Base-by-base conservation (phyloP, 2,113 vertebrate species). In the Brachyistius frenatus region DNA sequence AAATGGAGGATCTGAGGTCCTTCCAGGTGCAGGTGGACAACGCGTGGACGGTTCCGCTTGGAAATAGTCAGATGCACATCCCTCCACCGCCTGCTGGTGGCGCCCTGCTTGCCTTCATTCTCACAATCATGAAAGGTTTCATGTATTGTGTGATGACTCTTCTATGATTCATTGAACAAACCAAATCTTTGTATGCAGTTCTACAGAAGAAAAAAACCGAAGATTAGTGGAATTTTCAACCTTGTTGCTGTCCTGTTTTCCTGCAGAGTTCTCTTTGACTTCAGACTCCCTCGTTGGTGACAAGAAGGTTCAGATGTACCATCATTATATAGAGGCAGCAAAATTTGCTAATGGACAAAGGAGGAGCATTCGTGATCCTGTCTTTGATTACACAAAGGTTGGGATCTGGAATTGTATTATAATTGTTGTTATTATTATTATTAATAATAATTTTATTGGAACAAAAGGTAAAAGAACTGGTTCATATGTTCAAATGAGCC, bases 261-360 rank as follows among this genome's bases (percentile, higher is more conserved):
- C 10, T 15, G 4, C 74, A 99, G 98, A 82, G 2, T 98, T 95
- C 81, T 70, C 94, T 0, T 89, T 97, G 46, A 90, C 78, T 2
- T 60, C 93, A 4, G 69, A 81, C 0, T 95, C 95, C 0, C 55
- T 95, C 53, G 46, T 71, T 0, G 87, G 53, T 3, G 66, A 85
- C 0, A 44, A 91, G 15, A 82, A 86, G 30, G 93, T 82, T 9
- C 80, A 90, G 47, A 81, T 93, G 23, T 99, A 96, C 80, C 98
- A 99, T 53, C 93, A 15, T 49, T 96, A 95, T 0, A 91, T 95
- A 15, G 97, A 99, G 84, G 95, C 96, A 0, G 81, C 94, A 52
- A 99, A 99, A 91, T 99, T 98, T 83, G 96, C 96, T 1, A 93
- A 92, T 7, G 95, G 96, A 33, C 94, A 96, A 46, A 96, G 41